Conservation (phyloP, 2,888 invertebrate species). For the Dione vanillae region DNA sequence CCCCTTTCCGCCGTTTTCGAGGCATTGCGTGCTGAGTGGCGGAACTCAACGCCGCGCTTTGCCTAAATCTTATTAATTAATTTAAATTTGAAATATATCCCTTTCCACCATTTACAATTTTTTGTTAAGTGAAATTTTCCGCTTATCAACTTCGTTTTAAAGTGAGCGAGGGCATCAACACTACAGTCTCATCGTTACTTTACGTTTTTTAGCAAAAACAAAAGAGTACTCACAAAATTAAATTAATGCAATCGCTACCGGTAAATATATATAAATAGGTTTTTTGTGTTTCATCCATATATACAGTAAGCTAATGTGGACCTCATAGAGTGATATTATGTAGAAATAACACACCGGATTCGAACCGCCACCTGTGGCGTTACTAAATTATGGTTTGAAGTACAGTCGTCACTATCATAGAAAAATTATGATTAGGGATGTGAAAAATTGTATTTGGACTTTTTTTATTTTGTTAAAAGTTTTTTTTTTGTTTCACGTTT, state of each 20-base stretch:
- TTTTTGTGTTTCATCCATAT: conserved; percentile 10
- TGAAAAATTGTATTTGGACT: not conserved
- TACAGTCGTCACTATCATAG: not conserved
- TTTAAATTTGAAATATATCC: too few relatives aligned
- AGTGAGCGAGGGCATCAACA: too few relatives aligned
- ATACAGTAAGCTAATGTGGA: conserved; percentile 23
- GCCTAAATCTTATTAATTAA: too few relatives aligned
- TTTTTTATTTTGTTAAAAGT: not conserved
- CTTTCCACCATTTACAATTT: too few relatives aligned
- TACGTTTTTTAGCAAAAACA: too few relatives aligned
- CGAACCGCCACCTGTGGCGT: conserved; percentile 13
- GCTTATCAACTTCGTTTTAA: too few relatives aligned
- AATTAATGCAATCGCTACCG: conserved; percentile 25
- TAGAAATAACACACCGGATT: not conserved
- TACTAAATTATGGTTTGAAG: not conserved
- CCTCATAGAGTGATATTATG: conserved; percentile 23
- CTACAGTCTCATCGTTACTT: too few relatives aligned
- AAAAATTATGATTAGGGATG: not conserved
- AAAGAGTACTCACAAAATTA: conserved; percentile 1
- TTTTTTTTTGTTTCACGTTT: not conserved
- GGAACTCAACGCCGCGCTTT: too few relatives aligned
- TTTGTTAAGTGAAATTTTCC: too few relatives aligned
- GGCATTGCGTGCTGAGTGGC: too few relatives aligned
- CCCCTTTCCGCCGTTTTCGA: too few relatives aligned
- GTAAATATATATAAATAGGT: not conserved